Evolutionary conservation across 1,140 invertebrate species (phyloP).

Genomic region (Drosophila biarmipes): DNA sequence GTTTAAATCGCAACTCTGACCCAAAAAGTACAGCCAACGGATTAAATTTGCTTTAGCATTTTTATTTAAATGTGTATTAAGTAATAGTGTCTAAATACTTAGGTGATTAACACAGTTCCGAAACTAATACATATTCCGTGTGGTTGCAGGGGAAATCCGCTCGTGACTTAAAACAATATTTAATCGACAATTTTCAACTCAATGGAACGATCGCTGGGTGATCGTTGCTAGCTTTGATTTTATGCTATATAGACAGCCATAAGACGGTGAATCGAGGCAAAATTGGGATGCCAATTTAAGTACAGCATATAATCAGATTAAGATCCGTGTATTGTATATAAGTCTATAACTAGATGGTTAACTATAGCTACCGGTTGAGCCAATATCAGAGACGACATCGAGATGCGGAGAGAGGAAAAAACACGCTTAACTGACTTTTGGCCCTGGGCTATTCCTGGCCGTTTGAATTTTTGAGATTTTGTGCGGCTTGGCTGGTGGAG

Average conservation of each 20-base stretch:
- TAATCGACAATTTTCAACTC: slow-evolving; percentile 55
- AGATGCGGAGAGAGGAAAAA: slow-evolving; percentile 46
- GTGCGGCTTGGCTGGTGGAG: slow-evolving; percentile 51
- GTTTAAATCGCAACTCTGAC: too few species aligned
- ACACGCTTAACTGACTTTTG: slow-evolving; percentile 40
- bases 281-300: slow-evolving; percentile 65
- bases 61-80: slow-evolving; percentile 69
- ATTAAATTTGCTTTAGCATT: slow-evolving; percentile 48
- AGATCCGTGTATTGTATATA: slow-evolving; percentile 49
- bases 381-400: slow-evolving; percentile 64
- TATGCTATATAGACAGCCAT: slow-evolving; percentile 69
- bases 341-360: slow-evolving; percentile 50
- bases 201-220: slow-evolving; percentile 65
- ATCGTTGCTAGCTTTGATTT: slow-evolving; percentile 68
- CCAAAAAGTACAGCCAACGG: background rate
- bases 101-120: slow-evolving; percentile 82
- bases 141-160: slow-evolving; percentile 24
- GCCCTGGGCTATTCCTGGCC: slow-evolving; percentile 65
- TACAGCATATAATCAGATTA: slow-evolving; percentile 60
- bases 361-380: slow-evolving; percentile 70
- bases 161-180: slow-evolving; percentile 58
- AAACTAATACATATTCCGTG: slow-evolving; percentile 75
- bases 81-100: slow-evolving; percentile 83
- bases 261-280: slow-evolving; percentile 57
- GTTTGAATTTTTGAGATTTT: slow-evolving; percentile 37